A percentile compares a stretch with the other conserved stretches of the same genome.
phyloP scores from a whole-genome alignment of 2,888 invertebrate genomes.

The Ectemnius lituratus region DNA sequence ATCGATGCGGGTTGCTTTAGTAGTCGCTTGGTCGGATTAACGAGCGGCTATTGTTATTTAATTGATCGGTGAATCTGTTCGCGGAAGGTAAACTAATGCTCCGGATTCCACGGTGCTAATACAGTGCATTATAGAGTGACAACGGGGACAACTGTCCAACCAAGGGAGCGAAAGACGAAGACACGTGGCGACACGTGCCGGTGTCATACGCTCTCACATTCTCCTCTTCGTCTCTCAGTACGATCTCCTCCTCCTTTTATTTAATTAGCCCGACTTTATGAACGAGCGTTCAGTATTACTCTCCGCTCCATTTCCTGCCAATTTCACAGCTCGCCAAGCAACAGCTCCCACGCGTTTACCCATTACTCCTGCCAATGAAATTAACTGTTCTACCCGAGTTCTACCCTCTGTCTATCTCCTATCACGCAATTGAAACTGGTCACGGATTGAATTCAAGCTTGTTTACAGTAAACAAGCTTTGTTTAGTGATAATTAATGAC shows the following conservation, averaged over 20 bases:
- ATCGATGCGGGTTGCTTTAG: not conserved
- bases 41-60: conserved; percentile 67
- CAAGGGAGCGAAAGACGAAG: not conserved
- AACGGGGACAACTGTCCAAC: conserved; percentile 19
- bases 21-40: conserved; percentile 48
- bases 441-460: too few species aligned
- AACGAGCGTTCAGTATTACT: conserved; percentile 45
- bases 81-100: conserved; percentile 53
- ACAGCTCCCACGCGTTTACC: conserved; percentile 25
- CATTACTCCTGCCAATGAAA: conserved; percentile 3
- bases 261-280: conserved; percentile 73
- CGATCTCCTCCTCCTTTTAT: conserved; percentile 73
- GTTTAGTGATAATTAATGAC: too few species aligned
- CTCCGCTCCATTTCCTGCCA: conserved; percentile 56
- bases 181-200: conserved; percentile 68
- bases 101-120: conserved; percentile 62
- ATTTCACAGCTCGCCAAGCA: conserved; percentile 52
- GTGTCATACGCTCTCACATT: conserved; percentile 36
- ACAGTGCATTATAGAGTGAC: conserved; percentile 57
- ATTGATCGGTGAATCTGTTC: conserved; percentile 60
- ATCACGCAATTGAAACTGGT: not conserved
- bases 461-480: too few species aligned
- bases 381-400: not conserved
- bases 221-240: conserved; percentile 53
- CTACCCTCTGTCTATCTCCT: not conserved